phyloP scores from a whole-genome alignment of 2,888 invertebrate species.

The Sphinx pinastri region DNA sequence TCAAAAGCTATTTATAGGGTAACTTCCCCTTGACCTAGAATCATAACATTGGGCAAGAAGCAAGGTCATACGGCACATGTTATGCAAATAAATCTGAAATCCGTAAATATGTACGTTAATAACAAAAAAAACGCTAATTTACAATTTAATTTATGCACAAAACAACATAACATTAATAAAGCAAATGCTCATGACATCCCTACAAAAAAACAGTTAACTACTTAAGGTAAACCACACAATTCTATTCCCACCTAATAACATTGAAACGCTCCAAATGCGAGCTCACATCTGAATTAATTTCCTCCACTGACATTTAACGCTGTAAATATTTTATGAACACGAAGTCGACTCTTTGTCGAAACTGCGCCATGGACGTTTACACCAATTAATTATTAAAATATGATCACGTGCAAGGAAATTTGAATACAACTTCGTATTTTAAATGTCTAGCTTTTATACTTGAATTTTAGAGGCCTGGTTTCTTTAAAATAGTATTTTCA shows the following conservation, averaged over 20 bases:
- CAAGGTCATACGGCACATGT: no score
- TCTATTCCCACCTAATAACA: not conserved
- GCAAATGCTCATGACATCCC: not conserved
- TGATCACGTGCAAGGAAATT: constrained; percentile 9
- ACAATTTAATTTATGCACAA: no score
- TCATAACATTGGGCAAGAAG: no score
- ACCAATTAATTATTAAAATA: constrained; percentile 40
- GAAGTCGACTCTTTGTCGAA: constrained; percentile 13
- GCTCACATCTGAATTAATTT: constrained; percentile 21
- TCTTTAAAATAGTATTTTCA: not conserved
- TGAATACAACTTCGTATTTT: not conserved
- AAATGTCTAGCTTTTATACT: not conserved
- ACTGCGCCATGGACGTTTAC: constrained; percentile 12
- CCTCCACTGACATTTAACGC: constrained; percentile 12
- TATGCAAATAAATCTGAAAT: no score
- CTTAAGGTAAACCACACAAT: not conserved
- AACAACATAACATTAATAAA: no score
- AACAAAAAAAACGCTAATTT: no score
- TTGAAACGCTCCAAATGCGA: constrained; percentile 3
- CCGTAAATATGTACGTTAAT: no score
- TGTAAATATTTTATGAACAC: constrained; percentile 22
- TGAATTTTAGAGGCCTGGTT: not conserved
- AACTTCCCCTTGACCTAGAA: no score
- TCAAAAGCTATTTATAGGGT: no score
- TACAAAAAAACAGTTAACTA: not conserved